Base-by-base conservation (phyloP, 64 coral and sea anemone genomes). In the Anthopleura sola region DNA sequence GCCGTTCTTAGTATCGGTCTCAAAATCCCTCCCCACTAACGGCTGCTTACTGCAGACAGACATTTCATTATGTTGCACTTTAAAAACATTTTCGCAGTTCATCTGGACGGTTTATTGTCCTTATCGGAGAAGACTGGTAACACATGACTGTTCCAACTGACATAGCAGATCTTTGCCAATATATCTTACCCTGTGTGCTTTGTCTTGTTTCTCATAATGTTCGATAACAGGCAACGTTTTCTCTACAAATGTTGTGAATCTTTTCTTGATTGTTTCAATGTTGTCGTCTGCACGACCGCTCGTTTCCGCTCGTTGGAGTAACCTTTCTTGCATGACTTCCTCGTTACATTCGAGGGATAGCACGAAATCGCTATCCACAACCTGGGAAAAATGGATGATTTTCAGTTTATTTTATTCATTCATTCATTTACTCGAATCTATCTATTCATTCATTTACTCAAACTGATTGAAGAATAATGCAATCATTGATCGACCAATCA, bases 141-240 rank as follows among this genome's bases (percentile, higher is more conserved):
- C 40, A n/a, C n/a, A n/a, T n/a, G n/a, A n/a, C n/a, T n/a, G n/a
- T 44, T 44, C 40, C 4, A 44, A 44, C 40, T n/a, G n/a, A n/a
- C n/a, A n/a, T n/a, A 53, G 6, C 50, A 53, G 11, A 15, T 53
- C 16, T 53, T 12, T 12, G 16, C 1, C 1, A 12, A 53, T 14
- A 62, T 0, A 26, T n/a, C 58, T 62, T 40, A 97, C 94, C 64
- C 60, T 86, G 84, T 97, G 87, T 3, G 90, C 78, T 92, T 97
- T 97, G 66, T 57, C 80, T 18, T 75, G 75, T 32, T 88, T 80
- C 34, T 90, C 87, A 78, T 95, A 99, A 78, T 94, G 87, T 75
- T 92, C 90, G 38, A 99, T 92, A 53, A 99, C 97, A 39, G 97
- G 97, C 47, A 92, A 51, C 12, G 97, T 99, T 34, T 99, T 99